These are phyloP conservation scores for Argyresthia goedartella DNA, from an alignment of 2,888 invertebrate genomes.

Conservation along the genomic window DNA sequence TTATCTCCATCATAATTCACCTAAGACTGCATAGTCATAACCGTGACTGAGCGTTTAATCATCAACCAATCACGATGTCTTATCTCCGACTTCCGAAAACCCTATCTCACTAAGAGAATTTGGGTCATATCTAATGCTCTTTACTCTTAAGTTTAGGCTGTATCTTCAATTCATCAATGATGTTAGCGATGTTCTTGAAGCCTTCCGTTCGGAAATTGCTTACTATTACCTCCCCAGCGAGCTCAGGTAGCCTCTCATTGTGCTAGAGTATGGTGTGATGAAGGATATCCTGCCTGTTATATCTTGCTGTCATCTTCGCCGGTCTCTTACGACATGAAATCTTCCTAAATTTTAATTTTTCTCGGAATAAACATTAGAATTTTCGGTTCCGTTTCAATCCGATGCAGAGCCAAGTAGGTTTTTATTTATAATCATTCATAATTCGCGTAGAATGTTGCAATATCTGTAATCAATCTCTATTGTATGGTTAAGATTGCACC, in stretches of 20 bases:
- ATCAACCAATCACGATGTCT: background rate
- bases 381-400: background rate
- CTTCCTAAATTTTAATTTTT: no score
- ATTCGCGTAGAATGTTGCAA: background rate
- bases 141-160: background rate
- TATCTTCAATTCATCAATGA: background rate
- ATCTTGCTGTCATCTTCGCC: no score
- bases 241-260: background rate
- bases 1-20: background rate
- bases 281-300: no score
- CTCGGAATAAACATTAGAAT: no score
- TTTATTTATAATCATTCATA: background rate
- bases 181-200: slow-evolving; percentile 24
- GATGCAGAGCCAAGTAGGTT: background rate
- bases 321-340: no score
- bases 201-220: slow-evolving; percentile 36
- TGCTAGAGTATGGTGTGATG: no score
- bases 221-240: slow-evolving; percentile 25
- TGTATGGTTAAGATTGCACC: slow-evolving; percentile 6
- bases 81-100: slow-evolving; percentile 7
- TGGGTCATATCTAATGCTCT: slow-evolving; percentile 24
- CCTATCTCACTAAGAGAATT: slow-evolving; percentile 14
- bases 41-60: background rate
- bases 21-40: background rate
- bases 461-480: slow-evolving; percentile 13